Conservation (phyloP, 2,797 vertebrate genomes). For the Uromys caudimaculatus region DNA sequence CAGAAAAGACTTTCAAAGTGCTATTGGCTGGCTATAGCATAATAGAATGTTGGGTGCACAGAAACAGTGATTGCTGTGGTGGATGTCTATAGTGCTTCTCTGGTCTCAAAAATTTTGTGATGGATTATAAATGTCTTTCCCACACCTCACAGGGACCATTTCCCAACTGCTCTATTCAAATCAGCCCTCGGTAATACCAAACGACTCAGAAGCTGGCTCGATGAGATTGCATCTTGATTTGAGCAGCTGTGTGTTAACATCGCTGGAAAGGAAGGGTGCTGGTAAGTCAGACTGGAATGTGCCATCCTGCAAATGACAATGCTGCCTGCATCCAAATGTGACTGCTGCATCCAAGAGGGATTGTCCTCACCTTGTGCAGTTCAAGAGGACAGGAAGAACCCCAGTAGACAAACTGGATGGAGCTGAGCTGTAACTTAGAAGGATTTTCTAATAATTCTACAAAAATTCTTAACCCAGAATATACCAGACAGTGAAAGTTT, state of each 20-base stretch:
- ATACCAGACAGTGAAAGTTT: not conserved
- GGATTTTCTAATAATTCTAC: not conserved
- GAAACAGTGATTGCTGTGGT: not conserved
- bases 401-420: not conserved
- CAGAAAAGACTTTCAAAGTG: conserved; percentile 46
- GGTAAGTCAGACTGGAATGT: not conserved
- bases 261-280: not conserved
- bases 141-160: not conserved
- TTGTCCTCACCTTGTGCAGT: not conserved
- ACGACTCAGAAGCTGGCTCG: not conserved
- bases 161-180: conserved; percentile 21
- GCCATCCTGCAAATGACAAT: not conserved
- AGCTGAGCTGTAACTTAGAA: not conserved
- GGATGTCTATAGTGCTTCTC: not conserved
- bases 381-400: not conserved
- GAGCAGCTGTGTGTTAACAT: conserved; percentile 47
- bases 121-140: conserved; percentile 29
- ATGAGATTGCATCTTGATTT: conserved; percentile 9
- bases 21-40: not conserved
- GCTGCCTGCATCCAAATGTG: not conserved
- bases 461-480: not conserved
- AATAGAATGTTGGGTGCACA: not conserved
- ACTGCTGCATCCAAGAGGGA: not conserved
- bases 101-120: conserved; percentile 17
- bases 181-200: not conserved